Evolutionary conservation across 37 sponge, comb jelly and placozoan species (phyloP), one percentile per base, ranked within the genome.

Genomic region (Ianthella basta): DNA sequence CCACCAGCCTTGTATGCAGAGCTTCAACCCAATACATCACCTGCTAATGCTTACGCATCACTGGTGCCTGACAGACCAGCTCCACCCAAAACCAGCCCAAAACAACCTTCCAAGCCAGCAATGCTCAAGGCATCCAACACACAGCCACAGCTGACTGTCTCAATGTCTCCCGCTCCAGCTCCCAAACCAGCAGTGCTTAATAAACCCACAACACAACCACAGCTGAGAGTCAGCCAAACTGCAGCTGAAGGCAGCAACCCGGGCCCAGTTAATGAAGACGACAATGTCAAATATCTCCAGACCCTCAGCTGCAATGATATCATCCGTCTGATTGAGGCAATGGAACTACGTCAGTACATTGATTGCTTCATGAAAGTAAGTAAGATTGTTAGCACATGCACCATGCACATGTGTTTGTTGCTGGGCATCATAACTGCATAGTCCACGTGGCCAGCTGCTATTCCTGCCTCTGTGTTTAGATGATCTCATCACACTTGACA

Each of bases 361-460:
- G 78, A 75, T 20, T 16, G 21, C n/a, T 75, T 75, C 53, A 75
- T 53, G 25, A 32, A 53, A 50, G 78, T 75, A 44, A 75, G 78
- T 75, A 53, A 8, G 50, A 44, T 8, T 44, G 50, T 8, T n/a
- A 44, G 50, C 3, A 44, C 8, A 44, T 8, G 6, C 50, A 44
- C 50, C 50, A n/a, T n/a, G n/a, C n/a, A n/a, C n/a, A n/a, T n/a
- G n/a, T n/a, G n/a, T n/a, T n/a, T n/a, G n/a, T n/a, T n/a, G n/a
- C n/a, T n/a, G n/a, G n/a, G n/a, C n/a, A n/a, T n/a, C n/a, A n/a
- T n/a, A n/a, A n/a, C n/a, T n/a, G n/a, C n/a, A n/a, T n/a, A n/a
- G n/a, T n/a, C n/a, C n/a, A n/a, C n/a, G n/a, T n/a, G n/a, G n/a
- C n/a, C n/a, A n/a, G n/a, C n/a, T n/a, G n/a, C n/a, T n/a, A n/a